A percentile compares a stretch with the other conserved stretches of the same genome.
These are phyloP conservation scores for Ambastaia sidthimunki DNA, from an alignment of 2,797 vertebrate species.

Conservation along the genomic window DNA sequence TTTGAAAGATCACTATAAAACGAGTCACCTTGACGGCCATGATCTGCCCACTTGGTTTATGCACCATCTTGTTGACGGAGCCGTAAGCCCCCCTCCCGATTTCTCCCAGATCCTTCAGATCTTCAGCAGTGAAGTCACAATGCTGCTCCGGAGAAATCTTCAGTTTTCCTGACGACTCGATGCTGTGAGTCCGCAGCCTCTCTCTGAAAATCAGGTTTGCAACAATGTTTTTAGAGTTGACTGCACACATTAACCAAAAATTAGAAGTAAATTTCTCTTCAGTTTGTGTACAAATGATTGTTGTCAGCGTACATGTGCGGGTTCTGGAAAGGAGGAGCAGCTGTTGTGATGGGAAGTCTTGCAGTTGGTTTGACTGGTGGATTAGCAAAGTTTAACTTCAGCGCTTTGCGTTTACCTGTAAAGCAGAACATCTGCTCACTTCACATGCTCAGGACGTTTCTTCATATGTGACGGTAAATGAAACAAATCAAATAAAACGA, in stretches of 20 bases:
- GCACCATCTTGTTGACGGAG: constrained; percentile 99
- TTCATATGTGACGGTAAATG: neutral
- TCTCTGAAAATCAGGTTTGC: constrained; percentile 84
- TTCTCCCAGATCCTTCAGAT: constrained; percentile 97
- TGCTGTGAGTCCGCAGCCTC: constrained; percentile 97
- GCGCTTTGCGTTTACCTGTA: constrained; percentile 97
- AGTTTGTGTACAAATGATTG: neutral
- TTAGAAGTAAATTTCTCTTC: neutral
- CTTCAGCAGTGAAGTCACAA: constrained; percentile 99
- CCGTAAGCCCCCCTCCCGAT: constrained; percentile 98
- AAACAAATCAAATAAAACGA: neutral
- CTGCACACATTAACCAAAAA: neutral
- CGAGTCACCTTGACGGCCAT: constrained; percentile 93
- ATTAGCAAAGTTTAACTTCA: constrained; percentile 99
- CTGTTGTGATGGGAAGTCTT: constrained; percentile 89
- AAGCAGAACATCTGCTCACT: constrained; percentile 67
- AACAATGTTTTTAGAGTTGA: neutral
- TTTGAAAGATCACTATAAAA: neutral
- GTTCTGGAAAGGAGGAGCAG: constrained; percentile 90
- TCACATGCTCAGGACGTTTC: no score
- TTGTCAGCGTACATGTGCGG: constrained; percentile 90
- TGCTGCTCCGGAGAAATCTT: constrained; percentile 98
- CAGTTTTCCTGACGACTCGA: constrained; percentile 99
- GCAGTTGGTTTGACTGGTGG: constrained; percentile 93
- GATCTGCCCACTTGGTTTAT: constrained; percentile 97